Base-by-base conservation (phyloP, 2,888 invertebrate species). In the Cryptophagus acutangulus region DNA sequence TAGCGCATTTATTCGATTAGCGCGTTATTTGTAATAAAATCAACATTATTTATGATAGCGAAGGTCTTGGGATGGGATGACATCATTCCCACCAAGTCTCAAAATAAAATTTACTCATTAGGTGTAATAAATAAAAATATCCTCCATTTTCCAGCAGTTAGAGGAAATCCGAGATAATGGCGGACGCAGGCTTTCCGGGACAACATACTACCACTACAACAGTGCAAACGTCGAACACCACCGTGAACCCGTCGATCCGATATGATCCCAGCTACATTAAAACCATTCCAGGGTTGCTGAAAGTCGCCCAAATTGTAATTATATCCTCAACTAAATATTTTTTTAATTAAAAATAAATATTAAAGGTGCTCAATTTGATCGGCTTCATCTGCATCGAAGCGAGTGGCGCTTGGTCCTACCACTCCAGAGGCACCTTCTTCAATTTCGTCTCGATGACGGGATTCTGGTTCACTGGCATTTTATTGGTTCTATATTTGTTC, bases 361-460 rank as follows among this genome's bases (percentile, higher is more conserved):
- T 73, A 25, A 70, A 87, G 87, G 66, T 73, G 1, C 66, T 80
- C 53, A 81, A 82, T 66, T 67, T 87, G 15, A 55, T 90, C 36
- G 88, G 88, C 3, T 91, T 92, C 69, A 84, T 92, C 54, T 86
- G 84, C 65, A 81, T 89, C 45, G 78, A 83, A 59, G 75, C 77
- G 10, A 64, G 66, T 42, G 62, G 62, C 14, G 33, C 30, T 3
- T 46, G 43, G 28, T 44, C 64, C 2, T 66, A 65, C 47, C 63
- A 71, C 33, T 72, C 79, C 38, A 76, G 80, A 46, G 84, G 83
- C 34, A 74, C 77, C 38, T 89, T 78, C 77, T 89, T 85, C 71
- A 81, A 80, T 62, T 81, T 82, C 59, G 81, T 91, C 36, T 75
- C 90, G 1, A 86, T 89, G 82, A 78, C 79, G 12, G 91, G 84